These are phyloP conservation scores for Archips xylosteana DNA, from an alignment of 2,888 invertebrate genomes.

Conservation along the genomic window DNA sequence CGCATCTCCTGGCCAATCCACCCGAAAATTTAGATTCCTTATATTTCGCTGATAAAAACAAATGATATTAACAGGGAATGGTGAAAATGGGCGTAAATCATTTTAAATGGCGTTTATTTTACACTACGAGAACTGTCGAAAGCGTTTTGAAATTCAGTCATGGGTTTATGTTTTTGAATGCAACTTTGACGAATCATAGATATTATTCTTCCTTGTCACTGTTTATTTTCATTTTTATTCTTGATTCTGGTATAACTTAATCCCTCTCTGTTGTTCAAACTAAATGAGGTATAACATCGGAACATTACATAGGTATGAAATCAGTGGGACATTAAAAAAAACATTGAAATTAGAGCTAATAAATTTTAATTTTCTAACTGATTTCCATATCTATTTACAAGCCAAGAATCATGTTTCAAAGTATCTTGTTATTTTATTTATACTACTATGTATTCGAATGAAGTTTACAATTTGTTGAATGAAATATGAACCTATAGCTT, in stretches of 20 bases:
- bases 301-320: not conserved
- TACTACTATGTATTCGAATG: conserved; percentile 8
- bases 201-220: not conserved
- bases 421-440: conserved; percentile 9
- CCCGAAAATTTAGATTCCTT: too few species aligned
- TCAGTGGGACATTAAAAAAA: not conserved
- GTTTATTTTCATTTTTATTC: too few species aligned
- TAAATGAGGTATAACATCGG: not conserved
- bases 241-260: not conserved
- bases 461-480: conserved; percentile 26
- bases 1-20: too few species aligned
- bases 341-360: too few species aligned
- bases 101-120: too few species aligned
- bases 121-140: not conserved
- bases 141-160: not conserved
- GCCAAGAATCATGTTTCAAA: conserved; percentile 37
- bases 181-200: not conserved
- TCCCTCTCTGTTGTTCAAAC: too few species aligned
- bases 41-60: too few species aligned
- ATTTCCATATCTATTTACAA: not conserved
- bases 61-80: too few species aligned
- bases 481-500: not conserved
- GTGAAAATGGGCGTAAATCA: too few species aligned
- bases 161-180: not conserved
- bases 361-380: too few species aligned